Evolutionary conservation across 1,140 invertebrate genomes (phyloP), one percentile per base, ranked within the genome.

Genomic region (Polypedilum vanderplanki): DNA sequence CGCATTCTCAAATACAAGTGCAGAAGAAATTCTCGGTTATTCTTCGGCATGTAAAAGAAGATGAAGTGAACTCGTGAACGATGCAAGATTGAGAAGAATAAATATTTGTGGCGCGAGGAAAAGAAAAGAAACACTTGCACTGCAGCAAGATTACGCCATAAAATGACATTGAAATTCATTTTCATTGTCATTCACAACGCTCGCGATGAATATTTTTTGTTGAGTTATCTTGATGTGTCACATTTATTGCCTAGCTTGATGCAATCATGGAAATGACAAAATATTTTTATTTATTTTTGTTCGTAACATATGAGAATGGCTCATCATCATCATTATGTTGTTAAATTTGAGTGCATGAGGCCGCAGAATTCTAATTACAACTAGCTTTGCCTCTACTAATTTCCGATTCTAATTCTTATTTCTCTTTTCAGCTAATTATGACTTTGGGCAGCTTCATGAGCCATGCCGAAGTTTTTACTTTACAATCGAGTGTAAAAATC

Each of bases 401-500:
- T 33, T 33, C 24, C 24, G 24, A 46, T 46, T 12, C 8, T 46
- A 46, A 15, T 46, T 46, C 10, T 41, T 41, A 7, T 46, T 46
- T 9, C 8, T 46, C 15, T 46, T 4, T 46, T 46, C 8, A 57
- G 12, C 12, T n/a, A 57, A 57, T 57, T 12, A 57, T 57, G n/a
- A n/a, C n/a, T 57, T 57, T 57, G 46, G 46, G 12, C 46, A 57
- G 46, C 46, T 57, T 57, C 46, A 57, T 57, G 46, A 57, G 46
- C 46, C 46, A 57, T 57, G 17, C 65, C 17, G 65, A 33, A 33
- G 24, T 33, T 33, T 33, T 33, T 33, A 33, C 7, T 18, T 70
- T 70, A 20, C 15, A 70, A 20, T 70, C 20, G 15, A n/a, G 17
- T 22, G 17, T 70, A 18, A 22, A 70, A 67, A 70, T 70, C 65